phyloP scores from a whole-genome alignment of 2,888 invertebrate genomes.

The Calameuta idolon region DNA sequence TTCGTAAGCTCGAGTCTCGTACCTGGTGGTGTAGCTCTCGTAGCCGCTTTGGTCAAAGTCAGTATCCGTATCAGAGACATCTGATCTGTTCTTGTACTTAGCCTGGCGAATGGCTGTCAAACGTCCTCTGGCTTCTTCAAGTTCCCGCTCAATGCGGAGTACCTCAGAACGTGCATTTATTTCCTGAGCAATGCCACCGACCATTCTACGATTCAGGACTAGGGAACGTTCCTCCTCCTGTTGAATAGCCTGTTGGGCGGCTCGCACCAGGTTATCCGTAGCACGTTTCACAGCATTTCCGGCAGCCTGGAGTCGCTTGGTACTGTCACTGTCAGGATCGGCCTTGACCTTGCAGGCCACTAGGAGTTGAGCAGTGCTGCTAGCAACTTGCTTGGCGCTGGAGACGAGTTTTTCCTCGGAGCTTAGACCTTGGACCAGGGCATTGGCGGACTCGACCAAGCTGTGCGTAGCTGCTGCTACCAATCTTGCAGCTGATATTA shows the following conservation, averaged over 20 bases:
- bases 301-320: constrained; percentile 90
- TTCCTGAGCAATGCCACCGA: constrained; percentile 97
- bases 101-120: constrained; percentile 93
- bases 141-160: constrained; percentile 91
- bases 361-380: constrained; percentile 95
- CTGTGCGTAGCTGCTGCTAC: constrained; percentile 98
- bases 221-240: constrained; percentile 92
- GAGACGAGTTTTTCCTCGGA: constrained; percentile 97
- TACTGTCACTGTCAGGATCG: constrained; percentile 94
- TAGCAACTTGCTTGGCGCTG: constrained; percentile 95
- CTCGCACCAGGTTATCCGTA: constrained; percentile 95
- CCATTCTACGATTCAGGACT: constrained; percentile 92
- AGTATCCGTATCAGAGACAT: constrained; percentile 73
- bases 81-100: constrained; percentile 83
- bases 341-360: constrained; percentile 99
- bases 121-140: constrained; percentile 91
- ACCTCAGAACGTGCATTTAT: constrained; percentile 92
- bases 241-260: constrained; percentile 92
- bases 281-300: constrained; percentile 98
- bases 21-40: constrained; percentile 66
- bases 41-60: constrained; percentile 70
- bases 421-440: constrained; percentile 91
- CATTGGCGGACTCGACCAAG: constrained; percentile 97
- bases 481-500: constrained; percentile 93
- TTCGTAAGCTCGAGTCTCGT: constrained; percentile 72